Conservation (phyloP, 1,140 invertebrate genomes). For the Drosophila kikkawai region DNA sequence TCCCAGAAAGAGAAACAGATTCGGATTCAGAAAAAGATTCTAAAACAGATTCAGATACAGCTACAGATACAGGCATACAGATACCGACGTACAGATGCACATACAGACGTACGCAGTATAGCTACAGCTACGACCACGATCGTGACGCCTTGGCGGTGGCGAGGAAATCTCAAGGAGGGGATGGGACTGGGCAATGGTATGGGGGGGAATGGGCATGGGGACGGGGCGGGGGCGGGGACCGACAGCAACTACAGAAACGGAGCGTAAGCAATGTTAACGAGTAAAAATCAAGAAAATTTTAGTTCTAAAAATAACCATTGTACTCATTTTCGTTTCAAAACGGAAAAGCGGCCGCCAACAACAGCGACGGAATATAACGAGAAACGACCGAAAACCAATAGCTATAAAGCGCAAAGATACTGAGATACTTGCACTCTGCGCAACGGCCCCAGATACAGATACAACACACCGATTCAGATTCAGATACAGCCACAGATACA, state of each 20-base stretch:
- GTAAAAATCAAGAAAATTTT: conserved; percentile 79
- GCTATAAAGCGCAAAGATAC: conserved; percentile 74
- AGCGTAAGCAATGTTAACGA: conserved; percentile 80
- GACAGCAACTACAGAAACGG: conserved; percentile 63
- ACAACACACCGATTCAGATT: conserved; percentile 4
- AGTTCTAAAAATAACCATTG: conserved; percentile 80
- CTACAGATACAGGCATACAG: conserved; percentile 32
- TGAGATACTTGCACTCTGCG: conserved; percentile 48
- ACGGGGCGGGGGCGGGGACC: not conserved
- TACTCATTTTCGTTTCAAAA: conserved; percentile 80
- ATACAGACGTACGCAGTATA: conserved; percentile 26
- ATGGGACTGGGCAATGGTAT: not conserved
- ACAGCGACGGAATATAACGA: conserved; percentile 43
- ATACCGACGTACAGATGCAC: conserved; percentile 35
- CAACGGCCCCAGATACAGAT: conserved; percentile 37
- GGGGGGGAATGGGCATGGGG: not conserved
- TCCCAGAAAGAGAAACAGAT: conserved; percentile 36
- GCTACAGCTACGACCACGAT: conserved; percentile 56
- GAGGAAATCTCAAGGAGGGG: conserved; percentile 35
- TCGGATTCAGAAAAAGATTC: conserved; percentile 29
- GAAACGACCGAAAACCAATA: conserved; percentile 71
- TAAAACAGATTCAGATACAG: conserved; percentile 38
- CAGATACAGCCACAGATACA: conserved; percentile 4
- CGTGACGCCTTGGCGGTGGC: conserved; percentile 34
- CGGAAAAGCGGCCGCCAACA: conserved; percentile 58